Conservation (phyloP, 2,113 vertebrate species). For the Indri indri region DNA sequence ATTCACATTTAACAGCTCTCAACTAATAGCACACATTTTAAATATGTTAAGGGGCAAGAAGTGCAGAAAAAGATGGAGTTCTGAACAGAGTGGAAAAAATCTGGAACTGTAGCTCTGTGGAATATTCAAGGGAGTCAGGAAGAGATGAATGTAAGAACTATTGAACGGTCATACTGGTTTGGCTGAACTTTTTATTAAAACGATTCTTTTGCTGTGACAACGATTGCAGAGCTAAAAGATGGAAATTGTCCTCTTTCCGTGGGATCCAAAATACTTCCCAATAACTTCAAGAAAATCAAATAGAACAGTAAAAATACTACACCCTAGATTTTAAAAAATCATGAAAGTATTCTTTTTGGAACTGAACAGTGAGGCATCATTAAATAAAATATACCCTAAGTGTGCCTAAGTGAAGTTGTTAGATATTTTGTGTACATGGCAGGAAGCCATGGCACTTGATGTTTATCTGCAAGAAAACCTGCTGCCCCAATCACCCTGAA, state of each 20-base stretch:
- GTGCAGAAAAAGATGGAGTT: background rate
- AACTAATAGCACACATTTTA: background rate
- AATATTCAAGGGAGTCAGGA: background rate
- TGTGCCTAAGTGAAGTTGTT: constrained; percentile 34
- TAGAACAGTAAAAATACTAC: background rate
- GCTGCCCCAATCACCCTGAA: constrained; percentile 32
- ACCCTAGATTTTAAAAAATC: background rate
- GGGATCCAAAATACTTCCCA: background rate
- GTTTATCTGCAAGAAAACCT: constrained; percentile 61
- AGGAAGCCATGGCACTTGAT: constrained; percentile 40
- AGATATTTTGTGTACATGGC: background rate
- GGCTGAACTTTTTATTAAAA: constrained; percentile 62
- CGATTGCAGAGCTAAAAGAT: constrained; percentile 16
- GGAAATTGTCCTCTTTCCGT: constrained; percentile 29
- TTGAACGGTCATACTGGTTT: background rate
- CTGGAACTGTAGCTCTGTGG: background rate
- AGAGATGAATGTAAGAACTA: background rate
- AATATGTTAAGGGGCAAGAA: background rate
- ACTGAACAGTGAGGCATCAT: background rate
- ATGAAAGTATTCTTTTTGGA: background rate
- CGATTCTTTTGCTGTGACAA: constrained; percentile 46
- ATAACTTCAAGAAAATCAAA: constrained; percentile 20
- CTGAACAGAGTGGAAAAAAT: background rate
- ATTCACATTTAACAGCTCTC: background rate
- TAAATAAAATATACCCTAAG: constrained; percentile 37